Evolutionary conservation across 2,888 invertebrate species (phyloP), one percentile per base, ranked within the genome.

Genomic region (Liposcelis brunnea): DNA sequence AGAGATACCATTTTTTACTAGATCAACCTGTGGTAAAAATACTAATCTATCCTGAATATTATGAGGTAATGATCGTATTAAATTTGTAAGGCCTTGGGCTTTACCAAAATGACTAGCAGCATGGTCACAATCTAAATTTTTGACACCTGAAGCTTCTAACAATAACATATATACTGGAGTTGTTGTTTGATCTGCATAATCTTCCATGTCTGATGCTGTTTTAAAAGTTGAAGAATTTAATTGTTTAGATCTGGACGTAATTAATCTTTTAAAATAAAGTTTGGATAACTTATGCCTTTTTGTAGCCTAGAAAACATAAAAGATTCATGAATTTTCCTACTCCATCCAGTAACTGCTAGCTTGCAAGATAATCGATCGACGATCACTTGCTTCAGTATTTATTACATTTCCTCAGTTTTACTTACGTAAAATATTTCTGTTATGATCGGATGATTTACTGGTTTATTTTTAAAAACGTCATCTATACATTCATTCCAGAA

Each of bases 1-100:
- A 5, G 16, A 18, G 12, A 40, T 21, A 6, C 11, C 40, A 21
- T 18, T 12, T 7, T 40, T 10, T 6, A 21, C 40, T 6, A 40
- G 19, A 6, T 19, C 12, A 21, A 15, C 40, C 10, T 16, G 21
- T 4, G 40, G 40, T 18, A 40, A 21, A 40, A 21, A 19, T 19
- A 40, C 6, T 11, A n/a, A 12, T 7, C 19, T 16, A n/a, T 21
- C 21, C 7, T n/a, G 4, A 14, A 40, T 5, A 19, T 21, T 19
- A 21, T 40, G 40, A 5, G 18, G 40, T 10, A 19, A 6, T 18
- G 19, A 16, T 18, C 40, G 40, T 5, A 40, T 12, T 19, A 40
- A 21, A 21, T 40, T 40, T 3, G 19, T 19, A 18, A 40, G 40
- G 3, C 40, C 40, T 40, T 40, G 40, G 12, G 40, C 40, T 40